Evolutionary conservation across 2,888 invertebrate genomes (phyloP).

Genomic region (Drosophila pullipes): DNA sequence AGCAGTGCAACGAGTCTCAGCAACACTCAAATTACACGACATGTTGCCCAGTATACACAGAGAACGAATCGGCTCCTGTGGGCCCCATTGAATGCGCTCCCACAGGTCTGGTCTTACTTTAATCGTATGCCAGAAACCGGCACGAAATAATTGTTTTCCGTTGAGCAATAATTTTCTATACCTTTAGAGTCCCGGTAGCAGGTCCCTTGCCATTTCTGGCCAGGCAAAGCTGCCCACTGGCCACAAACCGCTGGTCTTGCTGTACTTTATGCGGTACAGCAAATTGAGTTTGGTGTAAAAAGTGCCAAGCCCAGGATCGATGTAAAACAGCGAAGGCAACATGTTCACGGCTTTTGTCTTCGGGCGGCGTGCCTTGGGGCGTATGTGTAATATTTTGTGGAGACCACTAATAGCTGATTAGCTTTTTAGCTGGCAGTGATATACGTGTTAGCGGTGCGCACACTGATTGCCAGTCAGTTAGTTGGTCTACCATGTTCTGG

Average conservation of each 20-base stretch:
- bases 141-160: conserved; percentile 77
- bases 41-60: conserved; percentile 8
- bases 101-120: conserved; percentile 42
- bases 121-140: conserved; percentile 64
- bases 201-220: conserved; percentile 47
- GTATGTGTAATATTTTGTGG: conserved; percentile 56
- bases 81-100: conserved; percentile 2
- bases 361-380: conserved; percentile 30
- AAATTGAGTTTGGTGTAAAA: conserved; percentile 74
- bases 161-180: conserved; percentile 78
- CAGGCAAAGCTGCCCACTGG: conserved; percentile 22
- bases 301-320: conserved; percentile 40
- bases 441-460: conserved; percentile 22
- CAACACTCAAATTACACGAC: conserved; percentile 70
- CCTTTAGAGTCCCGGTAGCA: conserved; percentile 25
- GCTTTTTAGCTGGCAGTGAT: conserved; percentile 60
- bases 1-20: conserved; percentile 67
- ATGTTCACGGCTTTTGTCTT: conserved; percentile 3
- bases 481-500: conserved; percentile 4
- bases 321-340: background rate
- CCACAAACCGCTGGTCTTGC: conserved; percentile 10
- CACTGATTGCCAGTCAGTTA: conserved; percentile 45
- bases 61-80: conserved; percentile 6
- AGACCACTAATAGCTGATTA: conserved; percentile 61
- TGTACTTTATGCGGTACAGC: conserved; percentile 32